Percentiles rank a stretch among this genome's conserved stretches.
Conservation (phyloP, 64 coral and sea anemone genomes). For the Cladopsammia gracilis region DNA sequence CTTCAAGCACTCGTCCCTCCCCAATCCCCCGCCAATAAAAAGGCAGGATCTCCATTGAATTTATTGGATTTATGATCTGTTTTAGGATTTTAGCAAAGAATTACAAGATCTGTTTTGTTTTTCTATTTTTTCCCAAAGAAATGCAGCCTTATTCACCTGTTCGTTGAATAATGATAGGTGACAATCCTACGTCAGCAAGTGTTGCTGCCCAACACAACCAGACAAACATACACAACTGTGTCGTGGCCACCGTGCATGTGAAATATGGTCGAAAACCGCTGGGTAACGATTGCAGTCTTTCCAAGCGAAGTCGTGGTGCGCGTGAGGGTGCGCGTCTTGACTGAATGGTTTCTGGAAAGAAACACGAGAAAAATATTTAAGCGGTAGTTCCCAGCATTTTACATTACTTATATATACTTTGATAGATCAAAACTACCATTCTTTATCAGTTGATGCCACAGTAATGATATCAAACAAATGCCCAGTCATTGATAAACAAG, state of each 20-base stretch:
- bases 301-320: neutral
- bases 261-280: slow-evolving; percentile 28
- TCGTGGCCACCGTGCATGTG: neutral
- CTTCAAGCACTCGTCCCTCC: too few relatives aligned
- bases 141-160: neutral
- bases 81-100: too few relatives aligned
- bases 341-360: neutral
- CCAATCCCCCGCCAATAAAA: too few relatives aligned
- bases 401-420: too few relatives aligned
- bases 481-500: too few relatives aligned
- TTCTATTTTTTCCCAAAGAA: neutral
- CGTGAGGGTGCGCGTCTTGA: neutral
- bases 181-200: slow-evolving; percentile 14
- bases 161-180: neutral
- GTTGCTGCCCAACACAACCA: slow-evolving; percentile 20
- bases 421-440: too few relatives aligned
- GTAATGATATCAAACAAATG: too few relatives aligned
- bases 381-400: too few relatives aligned
- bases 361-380: neutral
- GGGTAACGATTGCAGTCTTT: neutral
- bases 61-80: too few relatives aligned
- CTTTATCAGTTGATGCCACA: too few relatives aligned
- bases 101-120: neutral
- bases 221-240: slow-evolving; percentile 10
- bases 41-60: too few relatives aligned